A percentile compares a stretch with the other conserved stretches of the same genome.
Conservation (phyloP, 2,888 invertebrate genomes). For the Euproctis similis region DNA sequence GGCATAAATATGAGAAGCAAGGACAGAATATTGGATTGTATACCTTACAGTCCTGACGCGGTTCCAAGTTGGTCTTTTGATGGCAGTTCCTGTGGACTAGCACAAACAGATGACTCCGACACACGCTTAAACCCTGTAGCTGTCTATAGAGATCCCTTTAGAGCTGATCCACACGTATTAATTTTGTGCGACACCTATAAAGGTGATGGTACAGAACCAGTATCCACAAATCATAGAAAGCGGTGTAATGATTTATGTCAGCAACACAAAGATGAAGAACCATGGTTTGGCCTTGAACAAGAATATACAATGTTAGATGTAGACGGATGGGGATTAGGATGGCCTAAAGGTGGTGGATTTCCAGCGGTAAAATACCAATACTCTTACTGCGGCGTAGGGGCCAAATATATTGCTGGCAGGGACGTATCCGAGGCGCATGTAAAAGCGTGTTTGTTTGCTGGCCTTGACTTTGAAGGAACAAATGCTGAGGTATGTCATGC, state of each 20-base stretch:
- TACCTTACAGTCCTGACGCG: conserved; percentile 71
- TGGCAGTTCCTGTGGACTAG: conserved; percentile 93
- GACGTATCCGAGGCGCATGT: conserved; percentile 93
- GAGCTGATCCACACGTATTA: conserved; percentile 89
- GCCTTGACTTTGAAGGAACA: conserved; percentile 92
- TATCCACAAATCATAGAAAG: conserved; percentile 81
- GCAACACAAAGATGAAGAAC: conserved; percentile 79
- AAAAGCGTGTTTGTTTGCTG: conserved; percentile 91
- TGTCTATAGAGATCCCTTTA: conserved; percentile 93
- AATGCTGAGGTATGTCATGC: conserved; percentile 98
- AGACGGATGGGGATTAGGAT: conserved; percentile 92
- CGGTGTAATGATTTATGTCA: conserved; percentile 83
- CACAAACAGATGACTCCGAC: conserved; percentile 89
- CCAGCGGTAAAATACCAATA: conserved; percentile 91
- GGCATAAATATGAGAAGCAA: conserved; percentile 82
- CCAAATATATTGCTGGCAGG: conserved; percentile 92
- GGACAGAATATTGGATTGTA: conserved; percentile 79
- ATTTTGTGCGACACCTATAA: conserved; percentile 89
- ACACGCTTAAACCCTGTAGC: conserved; percentile 90
- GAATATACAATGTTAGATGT: conserved; percentile 92
- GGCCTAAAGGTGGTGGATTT: conserved; percentile 95
- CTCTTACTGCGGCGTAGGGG: conserved; percentile 95
- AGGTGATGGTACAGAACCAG: conserved; percentile 82
- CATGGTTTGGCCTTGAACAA: conserved; percentile 96
- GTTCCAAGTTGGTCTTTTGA: conserved; percentile 93